phyloP scores from a whole-genome alignment of 2,797 vertebrate species.

The Chromobotia macracanthus region DNA sequence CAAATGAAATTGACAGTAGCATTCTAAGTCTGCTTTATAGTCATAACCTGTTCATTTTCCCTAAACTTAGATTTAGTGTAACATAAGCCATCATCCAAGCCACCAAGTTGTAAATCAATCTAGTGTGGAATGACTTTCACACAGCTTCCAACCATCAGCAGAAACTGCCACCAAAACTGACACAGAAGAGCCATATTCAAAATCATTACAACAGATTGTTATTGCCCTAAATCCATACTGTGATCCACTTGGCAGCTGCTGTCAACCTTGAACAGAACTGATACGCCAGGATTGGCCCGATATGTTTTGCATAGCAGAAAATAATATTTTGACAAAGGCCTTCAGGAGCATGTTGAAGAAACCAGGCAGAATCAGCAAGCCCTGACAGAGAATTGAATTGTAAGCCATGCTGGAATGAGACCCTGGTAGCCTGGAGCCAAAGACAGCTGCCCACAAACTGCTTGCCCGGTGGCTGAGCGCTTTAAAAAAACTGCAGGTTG shows the following conservation, averaged over 20 bases:
- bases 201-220: slow-evolving; percentile 51
- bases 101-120: slow-evolving; percentile 46
- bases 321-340: slow-evolving; percentile 57
- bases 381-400: slow-evolving; percentile 75
- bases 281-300: slow-evolving; percentile 60
- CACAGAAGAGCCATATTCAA: slow-evolving; percentile 44
- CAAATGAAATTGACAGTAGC: slow-evolving; percentile 25
- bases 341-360: slow-evolving; percentile 66
- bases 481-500: slow-evolving; percentile 74
- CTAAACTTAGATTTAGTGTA: slow-evolving; percentile 37
- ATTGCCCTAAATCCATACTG: slow-evolving; percentile 48
- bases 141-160: slow-evolving; percentile 35
- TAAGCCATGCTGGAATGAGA: slow-evolving; percentile 48
- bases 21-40: slow-evolving; percentile 25
- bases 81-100: slow-evolving; percentile 20
- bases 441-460: slow-evolving; percentile 72
- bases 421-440: slow-evolving; percentile 68
- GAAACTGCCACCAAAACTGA: slow-evolving; percentile 29
- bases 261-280: slow-evolving; percentile 49
- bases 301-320: slow-evolving; percentile 53
- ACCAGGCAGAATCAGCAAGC: slow-evolving; percentile 72
- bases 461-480: slow-evolving; percentile 75
- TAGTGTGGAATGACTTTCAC: slow-evolving; percentile 26
- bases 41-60: slow-evolving; percentile 32
- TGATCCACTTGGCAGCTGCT: slow-evolving; percentile 47